These are phyloP conservation scores for Syrrhaptes paradoxus DNA, from an alignment of 2,113 vertebrate species.

Conservation along the genomic window DNA sequence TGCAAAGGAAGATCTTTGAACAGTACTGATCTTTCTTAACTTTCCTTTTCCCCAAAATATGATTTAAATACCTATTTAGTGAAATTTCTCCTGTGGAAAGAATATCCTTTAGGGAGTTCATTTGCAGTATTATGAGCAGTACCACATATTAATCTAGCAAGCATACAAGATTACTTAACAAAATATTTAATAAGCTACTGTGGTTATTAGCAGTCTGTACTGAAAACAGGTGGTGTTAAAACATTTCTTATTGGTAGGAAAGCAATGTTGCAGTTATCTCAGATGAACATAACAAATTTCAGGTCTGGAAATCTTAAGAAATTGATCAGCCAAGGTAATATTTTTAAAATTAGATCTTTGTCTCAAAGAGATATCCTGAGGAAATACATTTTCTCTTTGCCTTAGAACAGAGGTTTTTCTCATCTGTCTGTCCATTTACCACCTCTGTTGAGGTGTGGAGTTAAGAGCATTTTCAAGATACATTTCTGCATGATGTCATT, in stretches of 20 bases:
- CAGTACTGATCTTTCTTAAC: neutral
- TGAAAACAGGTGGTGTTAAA: neutral
- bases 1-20: neutral
- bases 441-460: neutral
- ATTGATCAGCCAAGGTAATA: neutral
- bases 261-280: neutral
- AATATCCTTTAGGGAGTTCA: neutral
- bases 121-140: neutral
- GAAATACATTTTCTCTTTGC: neutral
- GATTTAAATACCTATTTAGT: neutral
- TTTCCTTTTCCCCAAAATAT: neutral
- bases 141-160: neutral
- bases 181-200: neutral
- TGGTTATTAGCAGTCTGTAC: neutral
- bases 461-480: neutral
- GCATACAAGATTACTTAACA: neutral
- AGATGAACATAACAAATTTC: neutral
- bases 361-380: neutral
- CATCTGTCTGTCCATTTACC: neutral
- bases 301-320: neutral
- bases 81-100: neutral
- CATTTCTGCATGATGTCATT: neutral
- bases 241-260: neutral
- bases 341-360: neutral
- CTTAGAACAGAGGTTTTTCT: neutral